phyloP scores from a whole-genome alignment of 1,140 invertebrate genomes.

The Cotesia chilonis region DNA sequence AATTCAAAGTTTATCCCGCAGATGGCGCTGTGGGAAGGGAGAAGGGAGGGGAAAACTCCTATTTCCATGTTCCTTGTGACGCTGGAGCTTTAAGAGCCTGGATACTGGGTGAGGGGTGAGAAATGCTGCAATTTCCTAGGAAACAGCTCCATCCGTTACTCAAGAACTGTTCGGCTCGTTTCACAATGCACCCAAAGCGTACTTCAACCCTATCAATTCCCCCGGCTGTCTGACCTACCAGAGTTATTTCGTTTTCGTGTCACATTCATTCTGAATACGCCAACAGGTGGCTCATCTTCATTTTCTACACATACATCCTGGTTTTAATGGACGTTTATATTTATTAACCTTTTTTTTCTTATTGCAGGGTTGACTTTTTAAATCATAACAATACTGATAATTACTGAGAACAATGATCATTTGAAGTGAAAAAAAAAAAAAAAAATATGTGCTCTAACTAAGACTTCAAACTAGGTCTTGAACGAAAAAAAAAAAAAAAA shows the following conservation, averaged over 20 bases:
- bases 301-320: not conserved
- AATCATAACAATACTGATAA: no score
- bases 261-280: no score
- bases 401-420: no score
- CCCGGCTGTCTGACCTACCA: not conserved
- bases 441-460: no score
- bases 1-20: not conserved
- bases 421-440: no score
- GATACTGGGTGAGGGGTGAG: conserved; percentile 26
- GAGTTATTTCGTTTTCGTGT: not conserved
- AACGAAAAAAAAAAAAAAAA: no score
- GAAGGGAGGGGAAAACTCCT: not conserved
- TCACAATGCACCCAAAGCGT: conserved; percentile 39
- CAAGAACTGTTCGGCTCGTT: conserved; percentile 45
- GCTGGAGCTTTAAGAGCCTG: not conserved
- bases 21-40: not conserved
- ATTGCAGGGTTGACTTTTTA: no score
- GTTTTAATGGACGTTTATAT: no score
- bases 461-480: no score
- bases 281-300: conserved; percentile 4
- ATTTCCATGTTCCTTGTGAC: not conserved
- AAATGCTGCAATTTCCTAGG: conserved; percentile 54
- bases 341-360: no score
- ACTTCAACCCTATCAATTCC: conserved; percentile 41
- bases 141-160: conserved; percentile 50